Conservation (phyloP, 2,113 vertebrate genomes). For the Odocoileus hemionus region DNA sequence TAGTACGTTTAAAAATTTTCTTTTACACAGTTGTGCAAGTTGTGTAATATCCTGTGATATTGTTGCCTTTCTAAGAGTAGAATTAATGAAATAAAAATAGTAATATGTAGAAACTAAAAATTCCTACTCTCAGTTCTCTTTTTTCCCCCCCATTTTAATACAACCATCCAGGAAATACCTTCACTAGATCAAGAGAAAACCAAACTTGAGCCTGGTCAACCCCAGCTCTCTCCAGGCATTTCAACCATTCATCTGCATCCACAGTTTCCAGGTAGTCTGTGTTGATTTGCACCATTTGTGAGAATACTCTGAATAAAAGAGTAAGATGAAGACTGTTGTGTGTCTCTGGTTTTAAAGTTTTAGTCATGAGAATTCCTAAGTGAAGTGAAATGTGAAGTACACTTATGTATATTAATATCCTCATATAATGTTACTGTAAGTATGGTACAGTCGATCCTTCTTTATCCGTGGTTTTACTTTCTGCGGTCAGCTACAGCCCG, state of each 20-base stretch:
- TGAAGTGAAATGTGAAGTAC: background rate
- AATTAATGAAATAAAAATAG: constrained; percentile 30
- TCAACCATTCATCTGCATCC: constrained; percentile 88
- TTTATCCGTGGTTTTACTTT: background rate
- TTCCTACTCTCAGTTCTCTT: background rate
- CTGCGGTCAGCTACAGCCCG: background rate
- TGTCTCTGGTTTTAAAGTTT: constrained; percentile 25
- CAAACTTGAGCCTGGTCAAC: constrained; percentile 84
- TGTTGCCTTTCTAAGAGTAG: background rate
- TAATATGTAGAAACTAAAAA: background rate
- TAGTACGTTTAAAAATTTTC: rapidly evolving
- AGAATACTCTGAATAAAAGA: background rate
- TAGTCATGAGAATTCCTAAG: background rate
- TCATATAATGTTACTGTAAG: background rate
- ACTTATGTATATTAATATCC: background rate
- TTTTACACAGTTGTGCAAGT: background rate
- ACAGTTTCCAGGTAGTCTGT: constrained; percentile 86
- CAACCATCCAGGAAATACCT: constrained; percentile 77
- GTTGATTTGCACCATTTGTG: constrained; percentile 5
- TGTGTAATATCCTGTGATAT: background rate
- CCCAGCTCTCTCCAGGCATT: constrained; percentile 90
- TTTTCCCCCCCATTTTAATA: background rate
- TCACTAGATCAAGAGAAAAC: constrained; percentile 84
- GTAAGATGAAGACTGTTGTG: background rate
- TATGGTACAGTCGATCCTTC: background rate